phyloP scores from a whole-genome alignment of 2,113 vertebrate species.

The Propithecus coquereli region DNA sequence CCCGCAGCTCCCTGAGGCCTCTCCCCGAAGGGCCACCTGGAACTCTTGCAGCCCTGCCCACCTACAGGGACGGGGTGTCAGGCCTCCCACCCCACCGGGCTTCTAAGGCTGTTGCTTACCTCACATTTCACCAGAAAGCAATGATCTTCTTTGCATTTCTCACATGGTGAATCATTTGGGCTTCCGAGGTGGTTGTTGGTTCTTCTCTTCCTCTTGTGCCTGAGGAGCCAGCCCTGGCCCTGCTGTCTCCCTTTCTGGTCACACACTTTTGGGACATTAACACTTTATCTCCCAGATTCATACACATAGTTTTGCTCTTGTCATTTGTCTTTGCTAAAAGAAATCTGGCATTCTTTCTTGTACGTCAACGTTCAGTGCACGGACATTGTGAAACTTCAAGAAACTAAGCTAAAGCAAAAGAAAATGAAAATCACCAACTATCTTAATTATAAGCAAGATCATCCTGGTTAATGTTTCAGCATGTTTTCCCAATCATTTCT shows the following conservation, averaged over 20 bases:
- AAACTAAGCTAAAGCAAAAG: neutral
- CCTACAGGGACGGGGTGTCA: too few relatives aligned
- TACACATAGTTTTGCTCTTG: neutral
- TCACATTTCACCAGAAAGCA: neutral
- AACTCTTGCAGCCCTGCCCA: too few relatives aligned
- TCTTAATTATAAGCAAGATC: neutral
- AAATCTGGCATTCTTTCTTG: neutral
- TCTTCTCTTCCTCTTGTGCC: neutral
- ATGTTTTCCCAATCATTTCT: neutral
- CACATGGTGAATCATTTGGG: neutral
- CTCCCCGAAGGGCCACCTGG: neutral
- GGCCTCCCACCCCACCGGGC: neutral
- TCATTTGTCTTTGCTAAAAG: neutral
- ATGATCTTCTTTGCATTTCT: neutral
- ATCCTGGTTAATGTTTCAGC: too few relatives aligned
- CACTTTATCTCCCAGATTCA: neutral
- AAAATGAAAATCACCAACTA: neutral
- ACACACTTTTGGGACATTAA: too few relatives aligned
- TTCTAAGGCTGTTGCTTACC: neutral
- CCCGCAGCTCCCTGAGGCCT: neutral
- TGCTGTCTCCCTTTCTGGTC: too few relatives aligned
- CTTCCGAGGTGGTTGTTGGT: too few relatives aligned
- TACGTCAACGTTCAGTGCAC: neutral
- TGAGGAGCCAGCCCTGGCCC: too few relatives aligned
- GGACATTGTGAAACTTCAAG: neutral